Evolutionary conservation across 1,140 invertebrate species (phyloP).

Genomic region (Battus philenor): DNA sequence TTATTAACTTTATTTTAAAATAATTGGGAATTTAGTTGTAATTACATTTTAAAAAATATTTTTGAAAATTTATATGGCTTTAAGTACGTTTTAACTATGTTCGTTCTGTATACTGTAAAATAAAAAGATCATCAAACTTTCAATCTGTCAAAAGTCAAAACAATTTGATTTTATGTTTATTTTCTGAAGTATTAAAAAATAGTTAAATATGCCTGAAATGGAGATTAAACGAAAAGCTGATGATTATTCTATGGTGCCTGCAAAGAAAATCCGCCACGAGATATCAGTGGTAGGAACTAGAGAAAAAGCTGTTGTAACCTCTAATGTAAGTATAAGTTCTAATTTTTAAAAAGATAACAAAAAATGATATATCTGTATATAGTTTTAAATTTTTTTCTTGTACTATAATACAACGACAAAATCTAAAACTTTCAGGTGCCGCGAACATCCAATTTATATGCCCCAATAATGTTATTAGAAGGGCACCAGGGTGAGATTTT

Average conservation of each 20-base stretch:
- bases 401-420: neutral
- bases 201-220: conserved; percentile 59
- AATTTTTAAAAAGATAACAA: conserved; percentile 14
- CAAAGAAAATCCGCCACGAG: conserved; percentile 84
- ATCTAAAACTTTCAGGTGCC: conserved; percentile 73
- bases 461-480: conserved; percentile 97
- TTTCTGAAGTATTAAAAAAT: conserved; percentile 3
- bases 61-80: too few relatives aligned
- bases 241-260: conserved; percentile 82
- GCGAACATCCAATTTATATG: conserved; percentile 91
- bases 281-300: conserved; percentile 79
- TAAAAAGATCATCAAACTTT: neutral
- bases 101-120: too few relatives aligned
- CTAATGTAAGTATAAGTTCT: conserved; percentile 53
- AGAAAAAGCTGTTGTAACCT: conserved; percentile 82
- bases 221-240: conserved; percentile 82
- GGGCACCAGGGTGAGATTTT: conserved; percentile 99
- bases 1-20: too few relatives aligned
- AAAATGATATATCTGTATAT: too few relatives aligned
- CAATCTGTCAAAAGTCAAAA: conserved; percentile 18
- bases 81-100: too few relatives aligned
- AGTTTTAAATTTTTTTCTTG: neutral
- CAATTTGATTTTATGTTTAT: conserved; percentile 10
- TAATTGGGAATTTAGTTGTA: too few relatives aligned
- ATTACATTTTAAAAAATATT: too few relatives aligned